A percentile compares a stretch with the other conserved stretches of the same genome.
These are phyloP conservation scores for Drosophila hydei DNA, from an alignment of 1,140 invertebrate genomes.

Conservation along the genomic window DNA sequence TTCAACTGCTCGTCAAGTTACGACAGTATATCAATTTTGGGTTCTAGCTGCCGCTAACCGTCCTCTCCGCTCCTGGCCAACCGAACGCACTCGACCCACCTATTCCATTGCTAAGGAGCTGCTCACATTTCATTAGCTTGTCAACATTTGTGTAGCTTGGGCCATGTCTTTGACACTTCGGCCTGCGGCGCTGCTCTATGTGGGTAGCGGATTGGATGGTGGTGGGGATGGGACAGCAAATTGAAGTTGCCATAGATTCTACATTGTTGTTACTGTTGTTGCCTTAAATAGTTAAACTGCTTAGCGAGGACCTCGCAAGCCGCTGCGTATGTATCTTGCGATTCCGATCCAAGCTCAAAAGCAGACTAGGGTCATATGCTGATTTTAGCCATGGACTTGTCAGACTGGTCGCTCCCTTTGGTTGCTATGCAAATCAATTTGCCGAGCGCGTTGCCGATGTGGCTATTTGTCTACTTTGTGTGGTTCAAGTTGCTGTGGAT, in stretches of 20 bases:
- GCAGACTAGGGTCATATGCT: constrained; percentile 49
- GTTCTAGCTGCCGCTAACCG: constrained; percentile 10
- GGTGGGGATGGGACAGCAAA: constrained; percentile 19
- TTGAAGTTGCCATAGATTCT: constrained; percentile 69
- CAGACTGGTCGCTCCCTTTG: constrained; percentile 20
- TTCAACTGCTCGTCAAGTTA: constrained; percentile 28
- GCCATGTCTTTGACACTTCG: constrained; percentile 77
- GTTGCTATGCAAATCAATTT: constrained; percentile 82
- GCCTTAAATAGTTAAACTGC: constrained; percentile 77
- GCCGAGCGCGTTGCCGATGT: constrained; percentile 16
- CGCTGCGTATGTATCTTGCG: constrained; percentile 42
- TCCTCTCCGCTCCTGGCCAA: not conserved
- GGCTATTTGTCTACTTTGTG: constrained; percentile 48
- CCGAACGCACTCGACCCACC: not conserved
- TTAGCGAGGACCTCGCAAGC: constrained; percentile 51
- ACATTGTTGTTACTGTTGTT: constrained; percentile 53
- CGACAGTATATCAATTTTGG: constrained; percentile 73
- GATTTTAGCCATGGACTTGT: constrained; percentile 15
- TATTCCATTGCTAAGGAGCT: constrained; percentile 43
- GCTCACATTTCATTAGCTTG: constrained; percentile 81
- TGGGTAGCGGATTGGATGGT: not conserved
- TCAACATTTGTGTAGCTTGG: constrained; percentile 73
- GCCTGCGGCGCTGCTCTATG: constrained; percentile 53
- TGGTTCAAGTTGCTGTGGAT: constrained; percentile 4
- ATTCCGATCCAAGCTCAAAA: constrained; percentile 34